Evolutionary conservation across 2,797 vertebrate genomes (phyloP).

Genomic region (Helarctos malayanus): DNA sequence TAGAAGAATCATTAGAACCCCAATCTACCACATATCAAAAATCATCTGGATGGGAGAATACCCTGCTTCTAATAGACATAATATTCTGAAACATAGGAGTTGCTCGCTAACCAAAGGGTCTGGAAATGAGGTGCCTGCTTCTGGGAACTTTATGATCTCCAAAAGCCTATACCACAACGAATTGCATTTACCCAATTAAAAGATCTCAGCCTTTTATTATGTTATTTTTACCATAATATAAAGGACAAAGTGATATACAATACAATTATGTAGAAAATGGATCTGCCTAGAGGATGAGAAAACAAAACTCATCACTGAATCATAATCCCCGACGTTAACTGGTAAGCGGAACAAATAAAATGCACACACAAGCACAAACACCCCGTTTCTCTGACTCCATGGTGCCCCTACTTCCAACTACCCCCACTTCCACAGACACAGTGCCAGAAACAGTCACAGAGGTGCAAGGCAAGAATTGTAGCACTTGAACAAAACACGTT

Average conservation of each 20-base stretch:
- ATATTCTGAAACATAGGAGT: conserved; percentile 55
- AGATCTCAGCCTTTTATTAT: conserved; percentile 83
- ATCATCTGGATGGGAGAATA: background rate
- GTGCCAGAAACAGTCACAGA: background rate
- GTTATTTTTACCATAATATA: conserved; percentile 76
- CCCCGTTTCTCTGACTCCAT: background rate
- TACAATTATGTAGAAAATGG: conserved; percentile 80
- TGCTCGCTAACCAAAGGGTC: conserved; percentile 63
- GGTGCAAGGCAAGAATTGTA: background rate
- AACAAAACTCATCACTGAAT: conserved; percentile 80
- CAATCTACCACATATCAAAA: background rate
- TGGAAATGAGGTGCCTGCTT: conserved; percentile 63
- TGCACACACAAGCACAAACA: background rate
- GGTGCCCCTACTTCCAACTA: background rate
- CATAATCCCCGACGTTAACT: conserved; percentile 69
- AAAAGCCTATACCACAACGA: conserved; percentile 57
- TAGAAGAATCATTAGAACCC: background rate
- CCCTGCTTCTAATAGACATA: background rate
- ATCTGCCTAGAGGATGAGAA: conserved; percentile 73
- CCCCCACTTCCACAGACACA: background rate
- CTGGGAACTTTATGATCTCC: conserved; percentile 69
- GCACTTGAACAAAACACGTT: conserved; percentile 51
- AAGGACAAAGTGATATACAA: conserved; percentile 82
- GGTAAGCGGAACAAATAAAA: conserved; percentile 59
- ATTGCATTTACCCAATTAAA: conserved; percentile 86